These are phyloP conservation scores for Incurvaria masculella DNA, from an alignment of 2,888 invertebrate species.

Conservation along the genomic window DNA sequence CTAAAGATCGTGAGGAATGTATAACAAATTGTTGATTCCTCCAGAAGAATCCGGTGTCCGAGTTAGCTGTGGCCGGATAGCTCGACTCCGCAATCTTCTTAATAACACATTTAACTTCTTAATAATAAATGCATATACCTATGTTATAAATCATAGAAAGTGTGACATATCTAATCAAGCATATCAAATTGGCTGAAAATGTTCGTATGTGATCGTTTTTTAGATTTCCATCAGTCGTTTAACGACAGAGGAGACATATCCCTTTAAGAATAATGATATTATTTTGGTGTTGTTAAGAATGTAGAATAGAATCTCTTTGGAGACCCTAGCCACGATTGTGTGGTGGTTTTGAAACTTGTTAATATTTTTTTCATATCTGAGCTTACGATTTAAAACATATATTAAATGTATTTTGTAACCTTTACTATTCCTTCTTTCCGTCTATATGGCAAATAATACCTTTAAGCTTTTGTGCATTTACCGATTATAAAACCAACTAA, in stretches of 20 bases:
- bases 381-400: neutral
- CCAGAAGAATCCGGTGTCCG: conserved; percentile 17
- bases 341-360: too few relatives aligned
- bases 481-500: neutral
- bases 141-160: too few relatives aligned
- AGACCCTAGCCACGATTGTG: too few relatives aligned
- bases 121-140: too few relatives aligned
- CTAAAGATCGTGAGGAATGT: too few relatives aligned
- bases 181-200: neutral
- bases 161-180: neutral
- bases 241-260: neutral
- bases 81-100: conserved; percentile 29
- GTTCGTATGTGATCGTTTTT: neutral
- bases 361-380: too few relatives aligned
- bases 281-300: neutral
- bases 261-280: neutral
- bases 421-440: neutral
- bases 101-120: too few relatives aligned
- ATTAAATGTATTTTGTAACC: neutral
- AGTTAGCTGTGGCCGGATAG: conserved; percentile 52
- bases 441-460: neutral
- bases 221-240: neutral
- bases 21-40: too few relatives aligned
- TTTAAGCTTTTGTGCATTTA: neutral
- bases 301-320: neutral